phyloP scores from a whole-genome alignment of 2,888 invertebrate species.

The Drosophila infuscata region DNA sequence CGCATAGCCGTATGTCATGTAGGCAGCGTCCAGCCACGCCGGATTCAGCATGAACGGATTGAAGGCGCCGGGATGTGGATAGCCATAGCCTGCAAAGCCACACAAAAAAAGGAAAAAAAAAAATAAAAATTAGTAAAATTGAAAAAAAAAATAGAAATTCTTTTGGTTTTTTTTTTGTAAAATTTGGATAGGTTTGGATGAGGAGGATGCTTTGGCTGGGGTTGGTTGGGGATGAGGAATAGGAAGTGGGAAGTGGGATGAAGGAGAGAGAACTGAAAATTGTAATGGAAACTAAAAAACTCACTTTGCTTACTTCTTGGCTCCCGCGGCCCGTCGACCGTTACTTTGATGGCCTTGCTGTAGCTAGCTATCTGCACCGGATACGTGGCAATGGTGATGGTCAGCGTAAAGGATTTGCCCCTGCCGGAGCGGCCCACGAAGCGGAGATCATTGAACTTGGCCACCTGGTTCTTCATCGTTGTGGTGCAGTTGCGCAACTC shows the following conservation, averaged over 20 bases:
- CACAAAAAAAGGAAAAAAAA: slow-evolving; percentile 63
- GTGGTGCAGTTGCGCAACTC: slow-evolving; percentile 97
- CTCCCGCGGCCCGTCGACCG: slow-evolving; percentile 99
- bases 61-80: slow-evolving; percentile 91
- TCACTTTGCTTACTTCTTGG: slow-evolving; percentile 98
- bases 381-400: slow-evolving; percentile 93
- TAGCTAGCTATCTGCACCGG: slow-evolving; percentile 95
- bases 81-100: slow-evolving; percentile 89
- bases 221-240: neutral
- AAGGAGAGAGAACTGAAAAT: slow-evolving; percentile 48
- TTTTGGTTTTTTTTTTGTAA: neutral
- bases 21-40: slow-evolving; percentile 94
- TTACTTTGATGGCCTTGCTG: slow-evolving; percentile 99
- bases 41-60: slow-evolving; percentile 93
- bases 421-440: slow-evolving; percentile 99
- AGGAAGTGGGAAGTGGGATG: neutral
- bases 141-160: neutral
- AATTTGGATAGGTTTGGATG: neutral
- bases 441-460: slow-evolving; percentile 98
- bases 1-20: slow-evolving; percentile 90
- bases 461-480: slow-evolving; percentile 98
- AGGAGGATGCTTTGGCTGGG: neutral
- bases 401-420: slow-evolving; percentile 97
- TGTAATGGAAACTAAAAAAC: slow-evolving; percentile 86
- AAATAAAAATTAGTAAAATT: slow-evolving; percentile 26